Evolutionary conservation across 2,888 invertebrate genomes (phyloP), one percentile per base, ranked within the genome.

Genomic region (Octodonta nipae): DNA sequence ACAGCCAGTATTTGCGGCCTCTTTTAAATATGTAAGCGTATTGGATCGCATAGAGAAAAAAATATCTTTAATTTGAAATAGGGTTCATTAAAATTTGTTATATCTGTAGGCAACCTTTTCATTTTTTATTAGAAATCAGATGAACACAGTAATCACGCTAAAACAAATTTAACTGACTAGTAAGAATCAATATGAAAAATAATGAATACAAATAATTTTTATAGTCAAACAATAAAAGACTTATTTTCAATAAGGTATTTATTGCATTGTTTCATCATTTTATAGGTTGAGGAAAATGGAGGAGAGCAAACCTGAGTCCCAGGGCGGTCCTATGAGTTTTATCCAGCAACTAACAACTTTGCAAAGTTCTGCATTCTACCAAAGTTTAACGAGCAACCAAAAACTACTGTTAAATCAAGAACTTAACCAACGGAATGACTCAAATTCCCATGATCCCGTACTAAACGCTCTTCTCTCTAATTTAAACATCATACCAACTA

Each of bases 391-490:
- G 45, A 75, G 76, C 33, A 78, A 76, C 41, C 75, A 76, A 52
- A 80, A 79, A 60, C 70, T 79, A 44, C 70, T 74, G 58, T 70
- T 78, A 0, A 79, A 78, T 51, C 76, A 78, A 49, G 69, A 79
- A 52, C 55, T 80, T 48, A 71, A 74, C 2, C 63, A 70, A 14
- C 44, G 42, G 15, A 60, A 42, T 15, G 59, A 60, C 32, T 71
- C 75, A 5, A 70, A 68, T 42, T 43, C 44, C 10, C 58, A 73
- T 13, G 54, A 55, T 32, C 71, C 69, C 46, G 69, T 67, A 43
- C 70, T 75, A 40, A 74, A 72, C 48, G 70, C 65, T 46, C 72
- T 79, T 46, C 66, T 79, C 38, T 64, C 68, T 3, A 75, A 73
- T 55, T 60, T 79, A 40, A 75, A 75, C 10, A 37, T 61, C 24